phyloP scores from a whole-genome alignment of 92 coral and sea anemone genomes.

The Siderastrea radians region DNA sequence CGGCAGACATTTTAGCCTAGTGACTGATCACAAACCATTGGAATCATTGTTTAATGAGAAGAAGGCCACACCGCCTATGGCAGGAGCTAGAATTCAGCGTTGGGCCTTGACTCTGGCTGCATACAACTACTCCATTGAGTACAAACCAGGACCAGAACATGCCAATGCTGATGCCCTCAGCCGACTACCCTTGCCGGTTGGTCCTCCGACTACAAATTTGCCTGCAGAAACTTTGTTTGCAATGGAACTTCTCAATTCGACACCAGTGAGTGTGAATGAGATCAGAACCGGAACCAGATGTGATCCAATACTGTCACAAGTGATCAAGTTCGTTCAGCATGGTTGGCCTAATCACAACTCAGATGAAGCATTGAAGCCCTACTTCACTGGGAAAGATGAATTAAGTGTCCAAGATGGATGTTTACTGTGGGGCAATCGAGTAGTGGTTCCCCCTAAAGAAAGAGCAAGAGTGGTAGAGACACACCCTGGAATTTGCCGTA shows the following conservation, averaged over 20 bases:
- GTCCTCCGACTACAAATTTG: slow-evolving; percentile 4
- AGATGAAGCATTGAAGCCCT: slow-evolving; percentile 5
- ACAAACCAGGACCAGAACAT: slow-evolving; percentile 65
- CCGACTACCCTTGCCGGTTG: slow-evolving; percentile 24
- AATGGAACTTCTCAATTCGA: slow-evolving; percentile 29
- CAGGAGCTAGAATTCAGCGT: slow-evolving; percentile 64
- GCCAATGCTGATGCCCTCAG: slow-evolving; percentile 55
- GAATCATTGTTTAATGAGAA: slow-evolving; percentile 53
- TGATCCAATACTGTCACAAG: slow-evolving; percentile 25
- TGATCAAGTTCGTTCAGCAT: not conserved
- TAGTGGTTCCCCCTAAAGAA: slow-evolving; percentile 37
- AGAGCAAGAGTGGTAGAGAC: slow-evolving; percentile 17
- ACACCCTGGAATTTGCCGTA: slow-evolving; percentile 29
- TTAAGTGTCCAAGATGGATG: slow-evolving; percentile 41
- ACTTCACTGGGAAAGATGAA: slow-evolving; percentile 10
- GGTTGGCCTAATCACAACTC: not conserved
- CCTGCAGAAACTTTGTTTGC: slow-evolving; percentile 36
- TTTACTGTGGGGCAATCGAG: slow-evolving; percentile 26
- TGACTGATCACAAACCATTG: slow-evolving; percentile 72
- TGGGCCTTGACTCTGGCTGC: slow-evolving; percentile 30
- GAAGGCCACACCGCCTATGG: slow-evolving; percentile 61
- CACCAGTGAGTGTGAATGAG: slow-evolving; percentile 34
- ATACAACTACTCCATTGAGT: slow-evolving; percentile 45
- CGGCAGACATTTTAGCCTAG: slow-evolving; percentile 64
- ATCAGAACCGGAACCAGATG: slow-evolving; percentile 22